These are phyloP conservation scores for Mongoloraphidia duomilia DNA, from an alignment of 2,888 invertebrate genomes.

Conservation along the genomic window DNA sequence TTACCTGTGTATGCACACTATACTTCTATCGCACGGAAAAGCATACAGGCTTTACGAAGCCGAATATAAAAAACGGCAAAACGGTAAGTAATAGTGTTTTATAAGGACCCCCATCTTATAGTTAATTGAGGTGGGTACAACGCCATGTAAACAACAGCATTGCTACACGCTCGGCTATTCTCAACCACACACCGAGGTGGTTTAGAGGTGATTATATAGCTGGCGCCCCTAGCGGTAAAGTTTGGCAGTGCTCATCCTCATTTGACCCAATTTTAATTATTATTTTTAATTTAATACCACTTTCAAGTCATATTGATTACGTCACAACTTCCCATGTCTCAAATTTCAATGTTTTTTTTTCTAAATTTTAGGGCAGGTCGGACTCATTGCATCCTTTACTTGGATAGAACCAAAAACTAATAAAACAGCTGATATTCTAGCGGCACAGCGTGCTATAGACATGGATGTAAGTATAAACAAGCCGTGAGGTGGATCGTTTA, in stretches of 20 bases:
- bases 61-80: constrained; percentile 35
- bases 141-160: too few relatives aligned
- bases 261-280: too few relatives aligned
- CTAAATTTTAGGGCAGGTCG: constrained; percentile 35
- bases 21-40: constrained; percentile 48
- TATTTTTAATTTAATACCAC: too few relatives aligned
- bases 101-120: not conserved
- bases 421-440: constrained; percentile 33
- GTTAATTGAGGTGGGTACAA: too few relatives aligned
- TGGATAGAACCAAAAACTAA: constrained; percentile 39
- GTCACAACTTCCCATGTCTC: too few relatives aligned
- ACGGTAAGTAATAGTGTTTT: constrained; percentile 27
- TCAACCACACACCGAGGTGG: too few relatives aligned
- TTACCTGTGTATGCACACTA: constrained; percentile 47
- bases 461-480: constrained; percentile 36
- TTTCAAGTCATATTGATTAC: too few relatives aligned
- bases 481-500: too few relatives aligned
- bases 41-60: constrained; percentile 46
- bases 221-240: too few relatives aligned
- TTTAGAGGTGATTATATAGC: too few relatives aligned
- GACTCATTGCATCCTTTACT: constrained; percentile 39
- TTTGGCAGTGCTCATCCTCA: too few relatives aligned
- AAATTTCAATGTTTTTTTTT: not conserved
- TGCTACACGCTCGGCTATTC: too few relatives aligned
- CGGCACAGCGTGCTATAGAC: constrained; percentile 38